Conservation (phyloP, 1,140 invertebrate species). For the Pogonognathellus flavescens region DNA sequence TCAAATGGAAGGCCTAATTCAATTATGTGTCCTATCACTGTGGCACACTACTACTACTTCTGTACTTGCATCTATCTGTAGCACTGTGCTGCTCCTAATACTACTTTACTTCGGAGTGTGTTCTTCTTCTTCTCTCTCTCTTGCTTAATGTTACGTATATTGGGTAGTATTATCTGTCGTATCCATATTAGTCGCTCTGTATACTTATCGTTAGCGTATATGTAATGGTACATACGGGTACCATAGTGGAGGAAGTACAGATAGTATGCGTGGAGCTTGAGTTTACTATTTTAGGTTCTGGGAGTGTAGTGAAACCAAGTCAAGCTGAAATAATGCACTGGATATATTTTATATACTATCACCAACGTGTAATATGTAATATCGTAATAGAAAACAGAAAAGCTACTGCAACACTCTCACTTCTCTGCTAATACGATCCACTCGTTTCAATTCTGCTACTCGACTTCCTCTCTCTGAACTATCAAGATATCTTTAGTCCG, state of each 20-base stretch:
- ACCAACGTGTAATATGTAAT: too few relatives aligned
- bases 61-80: neutral
- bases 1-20: conserved; percentile 74
- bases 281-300: neutral
- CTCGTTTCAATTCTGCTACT: neutral
- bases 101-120: too few relatives aligned
- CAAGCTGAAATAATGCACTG: neutral
- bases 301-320: neutral
- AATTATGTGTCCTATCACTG: conserved; percentile 69
- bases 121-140: too few relatives aligned
- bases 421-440: neutral
- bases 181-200: too few relatives aligned
- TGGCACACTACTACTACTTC: conserved; percentile 23
- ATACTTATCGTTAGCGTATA: too few relatives aligned
- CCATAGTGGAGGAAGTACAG: too few relatives aligned
- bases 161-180: too few relatives aligned
- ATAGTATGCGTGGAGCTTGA: neutral
- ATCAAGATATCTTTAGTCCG: too few relatives aligned
- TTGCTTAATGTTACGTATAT: neutral
- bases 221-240: too few relatives aligned
- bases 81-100: neutral
- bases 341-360: neutral
- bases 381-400: conserved; percentile 22
- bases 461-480: neutral
- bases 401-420: neutral